Evolutionary conservation across 64 coral and sea anemone species (phyloP), one percentile per base, ranked within the genome.

Genomic region (Stylophora pistillata): DNA sequence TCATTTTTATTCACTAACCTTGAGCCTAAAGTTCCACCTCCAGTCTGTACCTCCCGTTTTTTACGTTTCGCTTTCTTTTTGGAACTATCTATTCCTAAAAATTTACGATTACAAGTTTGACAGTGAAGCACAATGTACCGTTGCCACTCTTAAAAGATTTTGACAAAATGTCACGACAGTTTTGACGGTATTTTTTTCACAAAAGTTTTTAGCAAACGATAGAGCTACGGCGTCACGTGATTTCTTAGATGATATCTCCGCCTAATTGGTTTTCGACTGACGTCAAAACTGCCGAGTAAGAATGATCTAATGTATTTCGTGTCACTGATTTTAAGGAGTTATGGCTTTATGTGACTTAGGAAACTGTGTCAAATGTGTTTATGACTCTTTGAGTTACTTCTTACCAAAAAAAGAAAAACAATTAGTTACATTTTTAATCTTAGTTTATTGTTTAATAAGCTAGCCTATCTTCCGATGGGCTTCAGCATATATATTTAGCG

Each of bases 1-100:
- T 74, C 58, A 21, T 59, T 52, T 62, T 23, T 11, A 34, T 18
- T 29, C 52, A 90, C 89, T 90, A 73, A 90, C 89, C 89, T 90
- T 79, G 89, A 73, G 27, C 89, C 72, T 82, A 90, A 82, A 82
- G 63, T 90, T 33, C 78, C 71, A 20, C 64, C 74, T 81, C 89
- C 89, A 1, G 62, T 37, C 70, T 71, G 78, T 47, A 54, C 30
- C 13, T 90, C 89, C 41, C 69, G 69, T 56, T 90, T 90, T 90
- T 90, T 90, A 72, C 89, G 89, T 84, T 90, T 90, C 71, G 63
- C 72, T 83, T 90, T 79, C 78, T 90, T 90, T 83, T 84, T 90
- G 65, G 53, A 58, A 53, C 66, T 81, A 74, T 90, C 89, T 74
- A 73, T 26, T 73, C 89, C 88, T 90, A 80, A 72, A 80, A 33